phyloP scores from a whole-genome alignment of 2,888 invertebrate genomes.

The Netelia inedita region DNA sequence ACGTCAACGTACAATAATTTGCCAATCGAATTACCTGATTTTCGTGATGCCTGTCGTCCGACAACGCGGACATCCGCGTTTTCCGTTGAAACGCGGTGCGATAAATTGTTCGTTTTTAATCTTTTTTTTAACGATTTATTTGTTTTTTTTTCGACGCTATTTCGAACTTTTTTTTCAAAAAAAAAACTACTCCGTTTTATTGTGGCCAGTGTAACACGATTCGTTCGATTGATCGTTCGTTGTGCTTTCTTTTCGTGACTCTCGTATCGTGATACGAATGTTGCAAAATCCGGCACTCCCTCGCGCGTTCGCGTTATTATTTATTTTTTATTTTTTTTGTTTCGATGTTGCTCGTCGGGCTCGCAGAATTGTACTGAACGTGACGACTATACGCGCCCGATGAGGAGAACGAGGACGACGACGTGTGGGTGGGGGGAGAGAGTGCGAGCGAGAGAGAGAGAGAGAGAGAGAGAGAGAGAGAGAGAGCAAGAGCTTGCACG shows the following conservation, averaged over 20 bases:
- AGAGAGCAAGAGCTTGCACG: conserved; percentile 62
- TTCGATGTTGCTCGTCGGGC: conserved; percentile 65
- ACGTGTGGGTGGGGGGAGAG: conserved; percentile 38
- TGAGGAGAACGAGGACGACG: neutral
- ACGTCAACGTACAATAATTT: neutral
- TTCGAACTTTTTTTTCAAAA: conserved; percentile 1
- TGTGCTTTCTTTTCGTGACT: neutral
- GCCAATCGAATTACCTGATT: conserved; percentile 51
- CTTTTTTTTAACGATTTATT: conserved; percentile 5
- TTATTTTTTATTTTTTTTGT: conserved; percentile 1
- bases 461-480: conserved; percentile 24
- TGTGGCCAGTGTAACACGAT: neutral
- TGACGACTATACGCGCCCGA: conserved; percentile 11
- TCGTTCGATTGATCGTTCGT: neutral
- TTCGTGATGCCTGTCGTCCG: conserved; percentile 50
- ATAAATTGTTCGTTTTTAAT: conserved; percentile 18
- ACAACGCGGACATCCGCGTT: conserved; percentile 58
- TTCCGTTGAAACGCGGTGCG: conserved; percentile 16
- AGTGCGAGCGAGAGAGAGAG: conserved; percentile 61
- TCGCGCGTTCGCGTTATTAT: conserved; percentile 17
- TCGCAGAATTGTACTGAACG: conserved; percentile 62
- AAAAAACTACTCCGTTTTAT: neutral
- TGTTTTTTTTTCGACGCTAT: neutral
- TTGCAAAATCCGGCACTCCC: conserved; percentile 35
- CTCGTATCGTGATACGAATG: conserved; percentile 4